Base-by-base conservation (phyloP, 2,113 vertebrate genomes). In the Brachyhypopomus gauderio region DNA sequence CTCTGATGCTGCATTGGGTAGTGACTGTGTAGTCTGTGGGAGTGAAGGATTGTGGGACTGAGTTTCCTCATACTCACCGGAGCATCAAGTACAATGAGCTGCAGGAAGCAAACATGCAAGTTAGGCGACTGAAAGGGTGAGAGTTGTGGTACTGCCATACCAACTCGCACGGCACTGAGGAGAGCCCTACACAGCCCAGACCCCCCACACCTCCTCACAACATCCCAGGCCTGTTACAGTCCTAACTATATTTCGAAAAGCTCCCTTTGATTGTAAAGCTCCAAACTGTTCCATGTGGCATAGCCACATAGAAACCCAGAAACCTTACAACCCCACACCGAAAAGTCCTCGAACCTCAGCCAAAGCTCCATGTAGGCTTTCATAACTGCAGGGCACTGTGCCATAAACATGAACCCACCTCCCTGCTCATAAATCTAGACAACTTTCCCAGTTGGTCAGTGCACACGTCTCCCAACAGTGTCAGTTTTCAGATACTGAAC, bases 81-180 rank as follows among this genome's bases (percentile, higher is more conserved):
- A 6, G 95, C 94, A 34, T 97, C 95, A 56, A 99, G 90, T 83
- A 98, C 95, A 94, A 97, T 97, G 79, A 98, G 94, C 96, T 99
- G 95, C 91, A 94, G 92, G 87, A 91, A 93, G 85, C 88, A 93
- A 73, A 93, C 89, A 92, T 67, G 85, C 56, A 55, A 34, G 87
- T 93, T 91, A 92, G 85, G 88, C 86, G 73, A 91, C 76, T 70
- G 14, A 16, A 71, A 52, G n/a, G 27, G 82, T 36, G 38, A n/a
- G 81, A 30, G 55, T 56, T 59, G 63, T 59, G 41, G 79, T 74
- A 66, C 23, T 66, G 74, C 55, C 64, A 72, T 23, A 80, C 36
- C 63, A 20, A 69, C 48, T 78, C 30, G 45, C 56, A 25, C 69
- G 52, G 11, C n/a, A 64, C 66, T 70, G 66, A 41, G 66, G 6